These are phyloP conservation scores for Malurus cyaneus DNA, from an alignment of 2,113 vertebrate genomes.

Conservation along the genomic window DNA sequence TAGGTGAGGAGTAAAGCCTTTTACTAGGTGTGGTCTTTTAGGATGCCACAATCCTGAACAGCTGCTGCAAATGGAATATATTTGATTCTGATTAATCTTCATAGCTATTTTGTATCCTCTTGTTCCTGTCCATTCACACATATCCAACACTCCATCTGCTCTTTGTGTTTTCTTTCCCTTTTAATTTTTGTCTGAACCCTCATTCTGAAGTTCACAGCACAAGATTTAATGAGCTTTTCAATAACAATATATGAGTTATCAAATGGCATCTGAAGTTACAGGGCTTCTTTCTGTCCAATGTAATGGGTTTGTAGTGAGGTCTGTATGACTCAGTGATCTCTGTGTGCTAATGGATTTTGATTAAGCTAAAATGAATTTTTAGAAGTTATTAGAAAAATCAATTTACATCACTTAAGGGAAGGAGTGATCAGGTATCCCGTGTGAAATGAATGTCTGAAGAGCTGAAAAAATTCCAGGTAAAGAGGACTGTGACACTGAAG, in stretches of 20 bases:
- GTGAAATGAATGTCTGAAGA: not conserved
- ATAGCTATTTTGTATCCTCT: not conserved
- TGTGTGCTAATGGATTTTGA: not conserved
- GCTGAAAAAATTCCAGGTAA: not conserved
- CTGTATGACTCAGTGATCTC: not conserved
- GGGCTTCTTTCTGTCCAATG: not conserved
- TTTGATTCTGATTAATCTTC: not conserved
- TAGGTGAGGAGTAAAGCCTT: not conserved
- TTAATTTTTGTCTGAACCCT: not conserved
- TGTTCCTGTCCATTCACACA: not conserved
- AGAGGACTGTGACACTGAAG: not conserved
- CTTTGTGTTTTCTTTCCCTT: not conserved
- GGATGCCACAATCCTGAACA: not conserved
- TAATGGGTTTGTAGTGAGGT: not conserved
- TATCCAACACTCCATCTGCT: not conserved
- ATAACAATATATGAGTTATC: not conserved
- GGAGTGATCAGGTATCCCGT: accelerated
- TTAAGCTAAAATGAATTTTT: not conserved
- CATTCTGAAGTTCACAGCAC: not conserved
- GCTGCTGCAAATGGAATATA: not conserved
- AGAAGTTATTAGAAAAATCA: not conserved
- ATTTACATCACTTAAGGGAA: not conserved
- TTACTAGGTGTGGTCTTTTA: not conserved
- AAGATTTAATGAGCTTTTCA: not conserved
- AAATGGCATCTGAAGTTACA: not conserved